phyloP scores from a whole-genome alignment of 2,888 invertebrate genomes.

The Teleogryllus oceanicus region DNA sequence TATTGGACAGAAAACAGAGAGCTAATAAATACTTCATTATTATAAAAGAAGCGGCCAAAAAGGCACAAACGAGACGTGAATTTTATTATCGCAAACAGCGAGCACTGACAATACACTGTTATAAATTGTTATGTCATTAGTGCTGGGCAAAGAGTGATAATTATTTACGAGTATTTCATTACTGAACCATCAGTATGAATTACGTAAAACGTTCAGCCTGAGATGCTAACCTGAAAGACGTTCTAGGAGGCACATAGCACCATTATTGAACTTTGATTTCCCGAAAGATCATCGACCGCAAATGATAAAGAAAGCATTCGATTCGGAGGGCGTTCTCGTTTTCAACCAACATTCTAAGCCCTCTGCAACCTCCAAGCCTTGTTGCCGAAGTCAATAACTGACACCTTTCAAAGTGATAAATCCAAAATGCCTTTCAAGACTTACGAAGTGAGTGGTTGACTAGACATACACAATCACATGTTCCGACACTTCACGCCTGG shows the following conservation, averaged over 20 bases:
- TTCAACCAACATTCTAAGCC: too few species aligned
- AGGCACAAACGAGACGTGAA: not conserved
- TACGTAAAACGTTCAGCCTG: not conserved
- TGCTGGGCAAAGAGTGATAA: not conserved
- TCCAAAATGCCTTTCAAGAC: not conserved
- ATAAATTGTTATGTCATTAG: not conserved
- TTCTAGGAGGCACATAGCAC: too few species aligned
- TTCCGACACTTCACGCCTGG: not conserved
- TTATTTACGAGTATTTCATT: conserved; percentile 2
- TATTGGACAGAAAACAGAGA: conserved; percentile 18
- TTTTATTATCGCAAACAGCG: not conserved
- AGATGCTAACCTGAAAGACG: too few species aligned
- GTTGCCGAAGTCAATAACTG: not conserved
- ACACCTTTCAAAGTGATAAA: not conserved
- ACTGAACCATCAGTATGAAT: not conserved
- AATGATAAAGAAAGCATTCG: too few species aligned
- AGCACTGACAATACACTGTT: not conserved
- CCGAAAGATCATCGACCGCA: too few species aligned
- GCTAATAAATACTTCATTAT: conserved; percentile 18
- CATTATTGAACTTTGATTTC: too few species aligned
- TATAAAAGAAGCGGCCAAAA: not conserved
- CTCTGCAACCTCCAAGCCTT: too few species aligned
- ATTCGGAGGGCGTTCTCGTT: too few species aligned
- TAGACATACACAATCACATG: not conserved
- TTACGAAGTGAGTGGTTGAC: not conserved